phyloP scores from a whole-genome alignment of 1,140 invertebrate species.

The Aphelenchoides avenae region DNA sequence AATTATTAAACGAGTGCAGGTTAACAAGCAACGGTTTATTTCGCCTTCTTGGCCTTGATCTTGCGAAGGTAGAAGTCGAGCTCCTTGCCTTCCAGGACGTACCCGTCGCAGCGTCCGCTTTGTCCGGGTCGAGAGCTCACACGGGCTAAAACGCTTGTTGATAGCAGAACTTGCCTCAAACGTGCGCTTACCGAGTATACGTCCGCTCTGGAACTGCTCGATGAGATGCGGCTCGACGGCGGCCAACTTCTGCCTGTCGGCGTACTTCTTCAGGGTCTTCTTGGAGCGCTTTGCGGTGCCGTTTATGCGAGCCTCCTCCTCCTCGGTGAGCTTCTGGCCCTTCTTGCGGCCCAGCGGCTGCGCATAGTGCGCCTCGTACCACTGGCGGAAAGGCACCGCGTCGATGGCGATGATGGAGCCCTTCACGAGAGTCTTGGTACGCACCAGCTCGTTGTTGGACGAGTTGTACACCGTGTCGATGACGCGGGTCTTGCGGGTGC shows the following conservation, averaged over 20 bases:
- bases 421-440: conserved; percentile 98
- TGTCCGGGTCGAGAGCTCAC: conserved; percentile 92
- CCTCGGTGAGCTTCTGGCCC: conserved; percentile 86
- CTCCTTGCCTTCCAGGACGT: conserved; percentile 97
- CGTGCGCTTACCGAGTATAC: conserved; percentile 69
- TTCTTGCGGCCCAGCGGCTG: conserved; percentile 90
- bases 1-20: too few relatives aligned
- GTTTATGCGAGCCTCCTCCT: conserved; percentile 86
- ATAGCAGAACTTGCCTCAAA: too few relatives aligned
- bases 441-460: conserved; percentile 82
- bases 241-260: conserved; percentile 79
- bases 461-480: conserved; percentile 99
- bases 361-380: conserved; percentile 95
- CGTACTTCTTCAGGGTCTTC: conserved; percentile 86
- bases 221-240: conserved; percentile 87
- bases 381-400: conserved; percentile 95
- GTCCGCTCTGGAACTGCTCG: conserved; percentile 92
- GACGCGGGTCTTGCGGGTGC: conserved; percentile 89
- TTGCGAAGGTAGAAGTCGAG: conserved; percentile 98
- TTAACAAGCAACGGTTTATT: conserved; percentile 53
- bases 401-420: conserved; percentile 95
- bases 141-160: conserved; percentile 71
- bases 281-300: conserved; percentile 68
- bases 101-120: conserved; percentile 91
- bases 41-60: conserved; percentile 70